These are phyloP conservation scores for Macropodus opercularis DNA, from an alignment of 2,797 vertebrate species.

Conservation along the genomic window DNA sequence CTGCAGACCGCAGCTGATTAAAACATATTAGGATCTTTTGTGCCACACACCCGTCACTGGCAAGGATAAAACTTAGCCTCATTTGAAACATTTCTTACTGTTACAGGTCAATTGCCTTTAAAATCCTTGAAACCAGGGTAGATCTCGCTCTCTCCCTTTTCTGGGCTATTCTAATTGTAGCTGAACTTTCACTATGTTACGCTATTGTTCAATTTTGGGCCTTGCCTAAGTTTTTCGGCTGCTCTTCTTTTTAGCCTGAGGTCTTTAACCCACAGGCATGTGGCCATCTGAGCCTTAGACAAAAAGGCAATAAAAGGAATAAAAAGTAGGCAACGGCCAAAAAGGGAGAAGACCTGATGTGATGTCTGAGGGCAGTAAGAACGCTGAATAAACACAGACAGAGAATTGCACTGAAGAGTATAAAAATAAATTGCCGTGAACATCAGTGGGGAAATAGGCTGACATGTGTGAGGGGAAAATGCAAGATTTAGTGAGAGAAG, in stretches of 20 bases:
- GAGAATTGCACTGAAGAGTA: conserved; percentile 18
- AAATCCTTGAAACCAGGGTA: conserved; percentile 30
- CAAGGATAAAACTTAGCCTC: conserved; percentile 44
- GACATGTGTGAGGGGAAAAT: conserved; percentile 35
- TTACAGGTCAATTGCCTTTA: conserved; percentile 10
- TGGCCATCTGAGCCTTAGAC: conserved; percentile 30
- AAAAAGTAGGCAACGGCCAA: conserved; percentile 24
- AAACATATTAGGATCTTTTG: conserved; percentile 54
- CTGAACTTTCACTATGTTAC: background rate
- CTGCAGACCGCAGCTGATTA: conserved; percentile 53
- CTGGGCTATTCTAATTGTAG: conserved; percentile 3
- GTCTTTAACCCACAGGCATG: conserved; percentile 44
- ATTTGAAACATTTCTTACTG: conserved; percentile 15
- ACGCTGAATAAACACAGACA: too few species aligned
- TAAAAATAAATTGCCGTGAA: conserved; percentile 28
- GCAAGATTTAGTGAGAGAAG: conserved; percentile 33
- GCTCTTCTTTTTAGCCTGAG: conserved; percentile 25
- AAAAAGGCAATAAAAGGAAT: conserved; percentile 19
- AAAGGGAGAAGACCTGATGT: conserved; percentile 14
- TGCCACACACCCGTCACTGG: conserved; percentile 26
- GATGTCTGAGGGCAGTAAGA: too few species aligned
- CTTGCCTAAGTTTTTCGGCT: conserved; percentile 20
- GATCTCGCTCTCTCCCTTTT: conserved; percentile 6
- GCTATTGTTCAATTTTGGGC: conserved; percentile 30
- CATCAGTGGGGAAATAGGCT: conserved; percentile 42